Conservation (phyloP, 2,888 invertebrate genomes). For the Mimumesa dahlbomi region DNA sequence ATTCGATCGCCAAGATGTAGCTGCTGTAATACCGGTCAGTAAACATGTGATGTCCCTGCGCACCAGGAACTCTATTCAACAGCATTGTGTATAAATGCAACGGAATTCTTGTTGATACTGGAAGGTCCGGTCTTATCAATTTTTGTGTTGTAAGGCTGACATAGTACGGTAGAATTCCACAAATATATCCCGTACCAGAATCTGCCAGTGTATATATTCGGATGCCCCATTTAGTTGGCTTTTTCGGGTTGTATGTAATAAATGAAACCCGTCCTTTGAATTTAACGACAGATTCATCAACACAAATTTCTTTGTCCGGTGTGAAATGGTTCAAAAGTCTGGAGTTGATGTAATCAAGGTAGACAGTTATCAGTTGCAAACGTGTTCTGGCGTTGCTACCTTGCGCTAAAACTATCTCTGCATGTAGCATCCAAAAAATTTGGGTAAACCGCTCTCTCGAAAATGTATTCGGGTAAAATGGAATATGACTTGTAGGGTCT, state of each 20-base stretch:
- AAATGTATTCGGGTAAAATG: neutral
- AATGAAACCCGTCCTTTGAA: neutral
- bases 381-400: neutral
- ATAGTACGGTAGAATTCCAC: neutral
- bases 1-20: neutral
- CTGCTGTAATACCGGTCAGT: neutral
- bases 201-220: neutral
- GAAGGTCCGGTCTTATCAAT: conserved; percentile 14
- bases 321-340: neutral
- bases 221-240: too few species aligned
- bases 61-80: neutral
- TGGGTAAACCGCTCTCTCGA: neutral
- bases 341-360: neutral
- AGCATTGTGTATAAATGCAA: neutral
- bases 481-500: neutral
- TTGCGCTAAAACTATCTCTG: neutral
- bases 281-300: neutral
- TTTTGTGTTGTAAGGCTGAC: neutral
- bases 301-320: too few species aligned
- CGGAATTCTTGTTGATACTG: conserved; percentile 1
- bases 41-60: conserved; percentile 4
- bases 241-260: neutral
- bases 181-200: neutral
- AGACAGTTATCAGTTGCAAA: neutral
- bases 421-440: neutral